phyloP scores from a whole-genome alignment of 2,113 vertebrate species.

The Onychorhynchus coronatus region DNA sequence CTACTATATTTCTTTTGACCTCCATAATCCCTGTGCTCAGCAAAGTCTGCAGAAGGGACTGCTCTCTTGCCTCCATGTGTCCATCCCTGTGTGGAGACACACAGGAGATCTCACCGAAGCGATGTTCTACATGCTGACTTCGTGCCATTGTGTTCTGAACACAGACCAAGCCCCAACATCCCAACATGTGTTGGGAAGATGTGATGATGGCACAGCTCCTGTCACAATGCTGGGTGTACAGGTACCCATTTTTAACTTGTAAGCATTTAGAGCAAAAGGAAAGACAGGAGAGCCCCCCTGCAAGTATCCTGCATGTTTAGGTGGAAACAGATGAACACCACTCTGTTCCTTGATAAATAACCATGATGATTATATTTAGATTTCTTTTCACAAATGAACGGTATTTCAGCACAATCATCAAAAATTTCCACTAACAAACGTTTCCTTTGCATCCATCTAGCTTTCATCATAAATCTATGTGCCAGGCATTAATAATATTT shows the following conservation, averaged over 20 bases:
- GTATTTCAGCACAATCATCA: slow-evolving; percentile 15
- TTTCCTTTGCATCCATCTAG: background rate
- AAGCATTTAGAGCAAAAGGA: background rate
- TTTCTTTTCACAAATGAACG: background rate
- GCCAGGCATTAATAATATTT: slow-evolving; percentile 42
- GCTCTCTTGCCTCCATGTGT: background rate
- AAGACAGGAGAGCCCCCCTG: background rate
- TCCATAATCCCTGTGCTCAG: background rate
- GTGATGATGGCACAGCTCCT: background rate
- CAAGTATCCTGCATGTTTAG: background rate
- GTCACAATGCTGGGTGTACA: background rate
- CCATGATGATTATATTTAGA: background rate
- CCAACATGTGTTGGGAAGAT: background rate
- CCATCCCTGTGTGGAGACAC: fast-evolving
- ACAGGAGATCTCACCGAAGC: background rate
- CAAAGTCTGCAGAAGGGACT: background rate
- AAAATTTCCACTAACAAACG: background rate
- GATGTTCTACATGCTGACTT: background rate
- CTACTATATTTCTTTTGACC: background rate
- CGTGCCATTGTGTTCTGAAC: background rate
- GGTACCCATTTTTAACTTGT: background rate
- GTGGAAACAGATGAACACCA: background rate
- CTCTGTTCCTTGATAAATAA: background rate
- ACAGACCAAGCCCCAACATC: background rate
- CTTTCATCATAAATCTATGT: slow-evolving; percentile 8